These are phyloP conservation scores for Macquaria australasica DNA, from an alignment of 2,113 vertebrate genomes.

Conservation along the genomic window DNA sequence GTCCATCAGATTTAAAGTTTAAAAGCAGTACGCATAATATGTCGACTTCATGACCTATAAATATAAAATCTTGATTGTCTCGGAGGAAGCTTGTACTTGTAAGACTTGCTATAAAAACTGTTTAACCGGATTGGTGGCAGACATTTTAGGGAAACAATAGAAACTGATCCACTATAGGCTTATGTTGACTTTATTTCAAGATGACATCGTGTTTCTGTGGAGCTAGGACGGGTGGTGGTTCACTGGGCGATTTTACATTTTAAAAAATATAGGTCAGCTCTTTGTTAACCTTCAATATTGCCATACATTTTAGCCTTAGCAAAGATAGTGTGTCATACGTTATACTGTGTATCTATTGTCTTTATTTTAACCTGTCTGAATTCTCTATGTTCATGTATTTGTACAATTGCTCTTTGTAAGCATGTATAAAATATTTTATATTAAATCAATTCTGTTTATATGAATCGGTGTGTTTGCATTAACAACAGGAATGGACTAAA, in stretches of 20 bases:
- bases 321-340: not conserved
- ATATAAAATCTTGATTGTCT: not conserved
- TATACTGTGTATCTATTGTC: slow-evolving; percentile 19
- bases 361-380: slow-evolving; percentile 36
- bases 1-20: not conserved
- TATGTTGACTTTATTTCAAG: slow-evolving; percentile 15
- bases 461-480: slow-evolving; percentile 12
- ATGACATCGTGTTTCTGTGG: not conserved
- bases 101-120: not conserved
- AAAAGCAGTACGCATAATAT: not conserved
- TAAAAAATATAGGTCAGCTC: not conserved
- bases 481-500: not conserved
- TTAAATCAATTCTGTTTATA: slow-evolving; percentile 52
- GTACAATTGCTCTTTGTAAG: slow-evolving; percentile 53
- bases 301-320: slow-evolving; percentile 10
- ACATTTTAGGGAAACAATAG: not conserved
- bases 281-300: slow-evolving; percentile 5
- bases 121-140: not conserved
- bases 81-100: not conserved
- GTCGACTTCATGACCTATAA: not conserved
- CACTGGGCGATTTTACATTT: not conserved
- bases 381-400: slow-evolving; percentile 49
- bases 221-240: not conserved
- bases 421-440: slow-evolving; percentile 68
- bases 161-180: not conserved